Base-by-base conservation (phyloP, 2,797 vertebrate genomes). In the Pseudocheirus occidentalis region DNA sequence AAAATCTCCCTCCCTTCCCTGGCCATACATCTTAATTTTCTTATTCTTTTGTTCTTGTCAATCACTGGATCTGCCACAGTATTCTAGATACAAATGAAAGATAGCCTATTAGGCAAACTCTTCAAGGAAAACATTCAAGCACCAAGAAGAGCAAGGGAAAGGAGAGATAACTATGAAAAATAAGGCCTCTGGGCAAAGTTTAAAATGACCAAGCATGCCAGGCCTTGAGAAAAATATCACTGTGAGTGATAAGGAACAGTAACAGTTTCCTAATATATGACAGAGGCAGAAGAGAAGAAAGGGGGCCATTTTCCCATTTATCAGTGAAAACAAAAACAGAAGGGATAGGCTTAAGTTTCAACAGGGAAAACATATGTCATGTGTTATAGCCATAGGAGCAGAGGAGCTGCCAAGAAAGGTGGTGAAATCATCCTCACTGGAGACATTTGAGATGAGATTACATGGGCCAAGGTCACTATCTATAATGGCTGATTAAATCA, bases 251-350 rank as follows among this genome's bases (percentile, higher is more conserved):
- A 90, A 96, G 89, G 90, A 0, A 0, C 0, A 0, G 89, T 89
- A 91, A 97, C 95, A 93, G 97, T 95, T 95, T 87, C 46, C 95
- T 97, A 94, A 97, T 55, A 40, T 66, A 73, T 53, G 5, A 91
- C 52, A 91, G 95, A 96, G 3, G 73, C 62, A 66, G 6, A 0
- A 87, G 2, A 91, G 7, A 52, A 96, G 95, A 95, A 96, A 93
- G 46, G 58, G 96, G 92, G 53, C 95, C 58, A 5, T 92, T 95
- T 97, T 53, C 94, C 94, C 95, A 46, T 93, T 94, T 95, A 91
- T 89, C 95, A 55, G 91, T 2, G 0, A 81, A 91, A 91, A 81
- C 95, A 92, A 96, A 95, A 73, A 11, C 29, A 92, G 59, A 94
- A 93, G 92, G 90, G 31, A 40, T 27, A 1, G 0, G 57, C 97